Base-by-base conservation (phyloP, 2,888 invertebrate genomes). In the Meghimatium bilineatum region DNA sequence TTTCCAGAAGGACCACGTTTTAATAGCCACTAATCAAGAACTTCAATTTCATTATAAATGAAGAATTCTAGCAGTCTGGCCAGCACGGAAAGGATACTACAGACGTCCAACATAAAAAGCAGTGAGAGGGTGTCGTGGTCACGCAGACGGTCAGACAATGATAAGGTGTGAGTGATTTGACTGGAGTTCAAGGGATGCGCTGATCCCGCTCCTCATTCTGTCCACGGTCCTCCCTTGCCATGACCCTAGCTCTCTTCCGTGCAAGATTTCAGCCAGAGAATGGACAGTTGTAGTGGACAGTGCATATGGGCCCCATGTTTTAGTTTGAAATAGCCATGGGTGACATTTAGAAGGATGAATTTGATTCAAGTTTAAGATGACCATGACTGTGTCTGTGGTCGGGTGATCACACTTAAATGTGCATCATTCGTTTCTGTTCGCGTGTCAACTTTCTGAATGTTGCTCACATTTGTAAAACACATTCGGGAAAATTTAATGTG, bases 161-260 rank as follows among this genome's bases (percentile, higher is more conserved):
- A 77, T 77, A 80, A 80, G 36, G 80, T 71, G 80, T 80, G 80
- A 80, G 80, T 71, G 80, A 80, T 80, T 71, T 56, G 80, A 80
- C 71, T 29, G 32, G 34, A 52, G 80, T 67, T 80, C 71, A 71
- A 23, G 36, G 80, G 80, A 80, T 71, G 80, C 69, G 71, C 52
- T 69, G 80, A 71, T 71, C 71, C 32, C 26, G 32, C 56, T 52
- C 29, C 32, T 36, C 36, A 29, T 29, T 20, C 34, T 74, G 74
- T 32, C 74, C 80, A 34, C 17, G 69, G 10, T 56, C 49, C 71
- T 66, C 71, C 34, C 26, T 52, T 36, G 52, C 32, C 20, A 10
- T 80, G 80, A 80, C 71, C 80, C 38, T 12, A 69, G 79, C n/a
- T 23, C 32, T 26, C 32, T 72, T 44, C 44, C 29, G 44, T 3